Conservation (phyloP, 2,888 invertebrate species). For the Hecatera dysodea region DNA sequence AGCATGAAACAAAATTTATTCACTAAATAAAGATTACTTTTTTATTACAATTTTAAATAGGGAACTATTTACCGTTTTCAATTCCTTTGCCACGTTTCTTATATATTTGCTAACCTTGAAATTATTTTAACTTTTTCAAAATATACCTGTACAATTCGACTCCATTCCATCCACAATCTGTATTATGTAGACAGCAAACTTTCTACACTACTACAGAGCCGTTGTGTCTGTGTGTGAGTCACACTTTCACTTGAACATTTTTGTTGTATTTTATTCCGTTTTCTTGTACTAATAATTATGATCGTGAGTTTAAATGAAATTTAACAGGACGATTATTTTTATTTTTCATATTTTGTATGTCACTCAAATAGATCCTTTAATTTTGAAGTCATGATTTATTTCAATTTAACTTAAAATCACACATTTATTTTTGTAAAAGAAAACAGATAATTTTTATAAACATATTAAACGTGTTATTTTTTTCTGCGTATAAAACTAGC, state of each 20-base stretch:
- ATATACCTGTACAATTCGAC: constrained; percentile 47
- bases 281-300: constrained; percentile 66
- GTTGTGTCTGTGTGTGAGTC: constrained; percentile 76
- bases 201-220: constrained; percentile 84
- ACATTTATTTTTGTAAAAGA: not conserved
- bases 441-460: not conserved
- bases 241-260: constrained; percentile 85
- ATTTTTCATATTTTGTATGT: constrained; percentile 14
- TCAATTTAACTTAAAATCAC: not conserved
- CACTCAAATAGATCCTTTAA: not conserved
- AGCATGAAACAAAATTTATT: too few relatives aligned
- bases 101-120: not conserved
- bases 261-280: constrained; percentile 78
- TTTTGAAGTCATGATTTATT: not conserved
- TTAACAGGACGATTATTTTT: constrained; percentile 1
- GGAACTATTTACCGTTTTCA: too few relatives aligned
- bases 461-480: too few relatives aligned
- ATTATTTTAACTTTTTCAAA: not conserved
- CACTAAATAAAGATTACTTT: too few relatives aligned
- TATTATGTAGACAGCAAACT: constrained; percentile 76
- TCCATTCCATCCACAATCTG: constrained; percentile 69
- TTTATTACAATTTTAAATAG: too few relatives aligned
- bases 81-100: too few relatives aligned
- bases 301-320: constrained; percentile 35
- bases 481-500: not conserved